These are phyloP conservation scores for Betta splendens DNA, from an alignment of 2,797 vertebrate genomes.

Conservation along the genomic window DNA sequence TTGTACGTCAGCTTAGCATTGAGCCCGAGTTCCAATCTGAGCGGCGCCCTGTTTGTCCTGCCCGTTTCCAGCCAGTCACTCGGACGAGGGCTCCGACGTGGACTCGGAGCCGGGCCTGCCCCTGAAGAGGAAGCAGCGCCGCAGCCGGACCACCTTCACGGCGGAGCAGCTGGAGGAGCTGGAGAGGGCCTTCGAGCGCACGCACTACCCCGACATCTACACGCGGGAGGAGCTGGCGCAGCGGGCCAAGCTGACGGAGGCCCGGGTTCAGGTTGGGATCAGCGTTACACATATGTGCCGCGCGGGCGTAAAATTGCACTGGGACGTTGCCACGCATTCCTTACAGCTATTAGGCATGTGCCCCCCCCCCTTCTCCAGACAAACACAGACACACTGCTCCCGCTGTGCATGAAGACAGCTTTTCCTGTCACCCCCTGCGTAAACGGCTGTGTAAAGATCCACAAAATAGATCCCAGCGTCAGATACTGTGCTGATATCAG, in stretches of 20 bases:
- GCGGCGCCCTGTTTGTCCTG: slow-evolving; percentile 37
- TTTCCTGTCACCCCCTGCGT: slow-evolving; percentile 50
- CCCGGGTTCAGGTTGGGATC: slow-evolving; percentile 94
- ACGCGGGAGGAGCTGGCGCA: slow-evolving; percentile 97
- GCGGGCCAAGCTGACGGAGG: slow-evolving; percentile 96
- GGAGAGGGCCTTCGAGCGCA: slow-evolving; percentile 96
- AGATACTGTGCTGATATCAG: slow-evolving; percentile 58
- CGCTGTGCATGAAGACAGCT: slow-evolving; percentile 53
- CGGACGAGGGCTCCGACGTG: slow-evolving; percentile 96
- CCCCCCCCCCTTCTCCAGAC: slow-evolving; percentile 23
- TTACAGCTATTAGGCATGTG: slow-evolving; percentile 54
- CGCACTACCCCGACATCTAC: slow-evolving; percentile 98
- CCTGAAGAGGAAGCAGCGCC: slow-evolving; percentile 95
- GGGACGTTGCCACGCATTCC: slow-evolving; percentile 80
- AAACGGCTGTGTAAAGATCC: slow-evolving; percentile 43
- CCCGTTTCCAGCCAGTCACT: slow-evolving; percentile 87
- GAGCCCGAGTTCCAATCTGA: slow-evolving; percentile 17
- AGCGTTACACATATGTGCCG: slow-evolving; percentile 80
- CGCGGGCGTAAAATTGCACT: slow-evolving; percentile 84
- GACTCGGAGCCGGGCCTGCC: slow-evolving; percentile 97
- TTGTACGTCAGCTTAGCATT: slow-evolving; percentile 42
- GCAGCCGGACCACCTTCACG: slow-evolving; percentile 96
- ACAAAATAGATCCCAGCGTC: slow-evolving; percentile 57
- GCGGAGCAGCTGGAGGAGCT: slow-evolving; percentile 97
- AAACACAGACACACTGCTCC: slow-evolving; percentile 50